phyloP scores from a whole-genome alignment of 2,797 vertebrate species.

The Pseudochaenichthys georgianus region DNA sequence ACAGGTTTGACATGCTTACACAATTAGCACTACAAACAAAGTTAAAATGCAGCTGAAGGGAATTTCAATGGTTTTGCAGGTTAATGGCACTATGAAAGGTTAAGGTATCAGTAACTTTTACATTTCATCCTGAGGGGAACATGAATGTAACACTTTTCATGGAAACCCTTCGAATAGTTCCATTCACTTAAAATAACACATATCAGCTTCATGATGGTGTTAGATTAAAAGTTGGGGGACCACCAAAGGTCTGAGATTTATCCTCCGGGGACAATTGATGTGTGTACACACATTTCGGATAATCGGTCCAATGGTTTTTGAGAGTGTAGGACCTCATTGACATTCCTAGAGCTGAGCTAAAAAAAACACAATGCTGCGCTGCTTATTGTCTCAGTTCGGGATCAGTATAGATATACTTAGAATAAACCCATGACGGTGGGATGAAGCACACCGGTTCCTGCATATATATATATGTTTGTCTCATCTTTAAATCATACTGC shows the following conservation, averaged over 20 bases:
- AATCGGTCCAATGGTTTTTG: not conserved
- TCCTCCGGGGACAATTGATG: not conserved
- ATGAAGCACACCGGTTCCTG: not conserved
- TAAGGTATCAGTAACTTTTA: not conserved
- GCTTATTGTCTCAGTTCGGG: slow-evolving; percentile 4
- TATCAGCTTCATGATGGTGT: not conserved
- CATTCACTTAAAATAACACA: not conserved
- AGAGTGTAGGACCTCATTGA: not conserved
- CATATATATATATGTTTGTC: slow-evolving; percentile 16
- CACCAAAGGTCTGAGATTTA: not conserved
- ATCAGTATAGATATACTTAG: slow-evolving; percentile 10
- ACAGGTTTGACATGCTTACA: not conserved
- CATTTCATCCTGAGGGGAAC: not conserved
- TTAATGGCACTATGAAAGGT: not conserved
- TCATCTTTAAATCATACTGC: slow-evolving; percentile 21
- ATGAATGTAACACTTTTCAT: not conserved
- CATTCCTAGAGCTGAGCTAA: not conserved
- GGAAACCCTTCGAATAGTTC: not conserved
- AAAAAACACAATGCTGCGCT: not conserved
- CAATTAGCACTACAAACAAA: not conserved
- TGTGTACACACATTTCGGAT: not conserved
- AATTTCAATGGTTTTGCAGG: not conserved
- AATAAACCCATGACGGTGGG: slow-evolving; percentile 1
- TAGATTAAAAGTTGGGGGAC: not conserved
- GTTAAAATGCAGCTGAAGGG: not conserved